Percentiles rank a stretch among this genome's conserved stretches.
These are phyloP conservation scores for Oenanthe melanoleuca DNA, from an alignment of 2,113 vertebrate genomes.

Conservation along the genomic window DNA sequence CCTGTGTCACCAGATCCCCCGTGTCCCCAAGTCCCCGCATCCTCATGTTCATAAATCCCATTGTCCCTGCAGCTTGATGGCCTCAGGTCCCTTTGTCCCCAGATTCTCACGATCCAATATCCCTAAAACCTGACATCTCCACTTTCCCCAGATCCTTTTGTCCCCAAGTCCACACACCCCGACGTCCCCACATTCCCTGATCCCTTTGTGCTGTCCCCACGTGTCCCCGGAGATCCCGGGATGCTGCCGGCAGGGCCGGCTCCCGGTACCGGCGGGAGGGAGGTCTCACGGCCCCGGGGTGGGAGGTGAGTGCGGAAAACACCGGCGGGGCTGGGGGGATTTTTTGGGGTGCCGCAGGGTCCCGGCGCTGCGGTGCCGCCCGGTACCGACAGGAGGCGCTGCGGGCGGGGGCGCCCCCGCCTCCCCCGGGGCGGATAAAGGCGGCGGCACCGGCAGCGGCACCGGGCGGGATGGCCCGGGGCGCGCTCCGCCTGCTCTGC, in stretches of 20 bases:
- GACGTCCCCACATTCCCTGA: accelerated
- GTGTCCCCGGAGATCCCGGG: background rate
- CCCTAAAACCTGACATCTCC: background rate
- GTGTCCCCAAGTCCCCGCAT: background rate
- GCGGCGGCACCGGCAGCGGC: background rate
- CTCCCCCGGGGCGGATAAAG: background rate
- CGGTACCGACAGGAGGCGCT: background rate
- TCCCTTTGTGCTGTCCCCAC: background rate
- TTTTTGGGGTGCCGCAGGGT: background rate
- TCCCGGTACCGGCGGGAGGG: background rate
- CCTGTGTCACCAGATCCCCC: background rate
- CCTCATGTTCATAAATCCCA: accelerated
- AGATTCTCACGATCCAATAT: accelerated
- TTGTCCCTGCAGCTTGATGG: background rate
- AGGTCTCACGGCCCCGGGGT: too few relatives aligned
- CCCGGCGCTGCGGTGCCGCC: background rate
- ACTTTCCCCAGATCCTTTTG: background rate
- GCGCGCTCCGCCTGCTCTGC: background rate
- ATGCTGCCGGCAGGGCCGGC: too few relatives aligned
- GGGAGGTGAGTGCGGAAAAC: background rate
- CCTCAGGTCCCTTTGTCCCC: background rate
- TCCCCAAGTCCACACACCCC: background rate
- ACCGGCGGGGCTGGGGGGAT: accelerated
- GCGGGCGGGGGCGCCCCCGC: background rate
- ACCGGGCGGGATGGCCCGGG: background rate